A percentile compares a stretch with the other conserved stretches of the same genome.
Evolutionary conservation across 2,113 vertebrate species (phyloP).

Genomic region (Seriola rivoliana): DNA sequence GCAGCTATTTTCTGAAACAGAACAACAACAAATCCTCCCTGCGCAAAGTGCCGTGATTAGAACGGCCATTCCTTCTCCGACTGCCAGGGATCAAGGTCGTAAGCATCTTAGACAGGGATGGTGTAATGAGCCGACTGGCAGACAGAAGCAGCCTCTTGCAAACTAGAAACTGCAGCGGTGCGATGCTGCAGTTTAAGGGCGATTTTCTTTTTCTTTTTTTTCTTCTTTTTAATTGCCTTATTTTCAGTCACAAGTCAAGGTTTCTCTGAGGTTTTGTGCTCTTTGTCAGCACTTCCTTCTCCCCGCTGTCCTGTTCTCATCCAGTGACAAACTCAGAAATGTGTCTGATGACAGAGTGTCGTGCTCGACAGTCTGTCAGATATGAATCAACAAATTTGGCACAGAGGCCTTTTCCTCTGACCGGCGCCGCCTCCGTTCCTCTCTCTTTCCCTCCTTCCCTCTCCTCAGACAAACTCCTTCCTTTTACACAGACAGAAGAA

Average conservation of each 20-base stretch:
- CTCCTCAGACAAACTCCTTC: background rate
- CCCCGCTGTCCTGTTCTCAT: background rate
- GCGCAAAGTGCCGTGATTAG: constrained; percentile 53
- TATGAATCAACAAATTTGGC: background rate
- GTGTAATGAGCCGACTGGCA: constrained; percentile 42
- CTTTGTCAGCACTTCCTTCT: constrained; percentile 19
- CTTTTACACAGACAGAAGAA: background rate
- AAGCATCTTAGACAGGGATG: constrained; percentile 56
- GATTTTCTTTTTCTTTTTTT: background rate
- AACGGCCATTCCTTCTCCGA: constrained; percentile 35
- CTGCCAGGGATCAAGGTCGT: constrained; percentile 52
- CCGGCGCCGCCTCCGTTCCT: background rate
- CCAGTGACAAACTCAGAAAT: background rate
- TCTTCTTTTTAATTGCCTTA: background rate
- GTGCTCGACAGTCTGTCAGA: background rate
- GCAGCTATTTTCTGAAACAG: constrained; percentile 66
- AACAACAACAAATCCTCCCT: constrained; percentile 68
- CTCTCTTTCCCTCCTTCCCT: background rate
- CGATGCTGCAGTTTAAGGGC: background rate
- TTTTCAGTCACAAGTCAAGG: background rate
- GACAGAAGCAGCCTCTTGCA: constrained; percentile 22
- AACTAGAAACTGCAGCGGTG: background rate
- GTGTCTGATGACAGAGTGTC: background rate
- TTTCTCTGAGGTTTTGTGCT: background rate
- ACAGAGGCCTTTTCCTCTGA: background rate